phyloP scores from a whole-genome alignment of 1,140 invertebrate species.

The Ridgeia piscesae region DNA sequence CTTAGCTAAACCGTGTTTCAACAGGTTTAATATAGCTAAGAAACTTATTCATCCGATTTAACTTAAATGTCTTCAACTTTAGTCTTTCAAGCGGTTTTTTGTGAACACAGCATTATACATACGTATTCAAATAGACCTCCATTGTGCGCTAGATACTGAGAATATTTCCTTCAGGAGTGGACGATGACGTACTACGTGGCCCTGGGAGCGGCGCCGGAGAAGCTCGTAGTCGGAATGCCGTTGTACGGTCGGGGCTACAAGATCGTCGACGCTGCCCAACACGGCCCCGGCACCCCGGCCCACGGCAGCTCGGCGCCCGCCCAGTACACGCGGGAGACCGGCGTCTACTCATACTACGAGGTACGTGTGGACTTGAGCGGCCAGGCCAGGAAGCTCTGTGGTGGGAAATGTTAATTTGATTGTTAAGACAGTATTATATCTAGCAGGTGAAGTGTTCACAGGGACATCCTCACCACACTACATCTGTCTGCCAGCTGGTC shows the following conservation, averaged over 20 bases:
- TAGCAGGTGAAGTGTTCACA: conserved; percentile 61
- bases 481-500: too few relatives aligned
- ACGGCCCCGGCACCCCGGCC: conserved; percentile 80
- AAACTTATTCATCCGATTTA: too few relatives aligned
- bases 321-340: conserved; percentile 79
- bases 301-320: conserved; percentile 74
- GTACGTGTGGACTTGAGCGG: conserved; percentile 47
- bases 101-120: too few relatives aligned
- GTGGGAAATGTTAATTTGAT: conserved; percentile 49
- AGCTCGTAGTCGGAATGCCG: conserved; percentile 79
- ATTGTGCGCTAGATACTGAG: background rate
- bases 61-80: too few relatives aligned
- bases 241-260: conserved; percentile 85
- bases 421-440: background rate
- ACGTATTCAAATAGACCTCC: background rate
- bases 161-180: conserved; percentile 13
- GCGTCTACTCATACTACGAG: conserved; percentile 91
- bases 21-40: too few relatives aligned
- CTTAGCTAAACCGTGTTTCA: too few relatives aligned
- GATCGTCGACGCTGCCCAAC: conserved; percentile 69
- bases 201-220: conserved; percentile 75
- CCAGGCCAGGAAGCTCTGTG: background rate
- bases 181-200: conserved; percentile 64
- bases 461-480: too few relatives aligned
- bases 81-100: too few relatives aligned